A percentile compares a stretch with the other conserved stretches of the same genome.
Conservation (phyloP, 1,140 invertebrate genomes). For the Carposina sasakii region DNA sequence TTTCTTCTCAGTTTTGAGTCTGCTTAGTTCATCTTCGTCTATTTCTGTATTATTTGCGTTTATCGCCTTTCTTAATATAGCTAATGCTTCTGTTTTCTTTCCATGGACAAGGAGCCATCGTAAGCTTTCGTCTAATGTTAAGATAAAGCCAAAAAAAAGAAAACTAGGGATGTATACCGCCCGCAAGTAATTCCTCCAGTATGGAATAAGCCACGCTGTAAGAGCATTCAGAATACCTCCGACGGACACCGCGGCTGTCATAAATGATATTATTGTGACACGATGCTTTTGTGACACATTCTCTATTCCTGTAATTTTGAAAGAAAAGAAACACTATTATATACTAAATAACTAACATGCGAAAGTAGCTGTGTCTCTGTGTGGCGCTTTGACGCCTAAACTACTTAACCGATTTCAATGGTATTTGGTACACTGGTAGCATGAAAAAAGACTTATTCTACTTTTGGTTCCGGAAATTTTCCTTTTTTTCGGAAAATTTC, state of each 20-base stretch:
- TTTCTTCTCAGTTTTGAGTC: neutral
- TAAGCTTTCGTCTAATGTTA: constrained; percentile 12
- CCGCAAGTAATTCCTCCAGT: constrained; percentile 14
- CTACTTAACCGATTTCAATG: too few species aligned
- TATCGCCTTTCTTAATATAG: constrained; percentile 4
- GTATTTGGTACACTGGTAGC: too few species aligned
- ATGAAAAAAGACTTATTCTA: too few species aligned
- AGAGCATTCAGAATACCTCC: neutral
- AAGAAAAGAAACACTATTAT: neutral
- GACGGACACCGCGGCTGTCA: neutral
- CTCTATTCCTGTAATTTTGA: constrained; percentile 13
- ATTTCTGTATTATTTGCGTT: constrained; percentile 8
- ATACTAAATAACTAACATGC: neutral
- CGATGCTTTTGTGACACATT: constrained; percentile 2
- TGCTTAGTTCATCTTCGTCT: neutral
- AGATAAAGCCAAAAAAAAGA: constrained; percentile 8
- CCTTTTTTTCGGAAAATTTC: too few species aligned
- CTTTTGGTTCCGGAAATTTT: too few species aligned
- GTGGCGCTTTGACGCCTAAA: neutral
- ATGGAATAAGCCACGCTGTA: neutral
- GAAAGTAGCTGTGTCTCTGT: neutral
- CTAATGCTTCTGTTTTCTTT: constrained; percentile 5
- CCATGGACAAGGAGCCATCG: constrained; percentile 77
- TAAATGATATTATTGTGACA: neutral
- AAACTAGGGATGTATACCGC: constrained; percentile 10